Percentiles rank a stretch among this genome's conserved stretches.
Conservation (phyloP, 2,113 vertebrate genomes). For the Athene cunicularia region DNA sequence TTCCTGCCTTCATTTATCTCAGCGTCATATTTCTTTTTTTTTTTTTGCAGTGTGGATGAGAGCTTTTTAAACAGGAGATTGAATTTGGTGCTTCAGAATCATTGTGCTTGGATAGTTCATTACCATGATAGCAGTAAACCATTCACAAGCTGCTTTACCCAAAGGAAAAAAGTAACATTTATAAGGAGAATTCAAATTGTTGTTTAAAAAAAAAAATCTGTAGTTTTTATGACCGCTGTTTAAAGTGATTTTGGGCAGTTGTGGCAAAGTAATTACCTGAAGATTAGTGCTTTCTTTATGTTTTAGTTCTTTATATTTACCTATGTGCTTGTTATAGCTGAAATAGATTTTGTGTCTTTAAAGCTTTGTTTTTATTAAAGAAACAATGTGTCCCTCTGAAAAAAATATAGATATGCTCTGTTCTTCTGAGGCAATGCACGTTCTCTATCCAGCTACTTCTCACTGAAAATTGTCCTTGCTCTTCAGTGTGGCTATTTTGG, state of each 20-base stretch:
- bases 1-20: neutral
- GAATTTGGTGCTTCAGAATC: neutral
- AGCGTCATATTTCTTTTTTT: neutral
- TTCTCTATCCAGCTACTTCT: neutral
- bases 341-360: neutral
- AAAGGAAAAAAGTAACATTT: neutral
- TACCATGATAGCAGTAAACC: neutral
- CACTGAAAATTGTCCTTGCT: neutral
- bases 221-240: neutral
- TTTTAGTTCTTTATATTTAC: neutral
- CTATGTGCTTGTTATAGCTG: neutral
- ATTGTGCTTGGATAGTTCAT: neutral
- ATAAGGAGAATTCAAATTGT: neutral
- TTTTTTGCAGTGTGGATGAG: neutral
- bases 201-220: neutral
- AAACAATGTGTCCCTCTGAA: neutral
- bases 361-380: neutral
- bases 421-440: accelerated
- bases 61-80: neutral
- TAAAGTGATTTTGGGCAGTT: neutral
- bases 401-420: neutral
- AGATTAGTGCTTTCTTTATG: neutral
- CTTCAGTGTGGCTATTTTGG: neutral
- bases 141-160: neutral
- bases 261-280: neutral